These are phyloP conservation scores for Dipodomys spectabilis DNA, from an alignment of 2,113 vertebrate genomes.

Conservation along the genomic window DNA sequence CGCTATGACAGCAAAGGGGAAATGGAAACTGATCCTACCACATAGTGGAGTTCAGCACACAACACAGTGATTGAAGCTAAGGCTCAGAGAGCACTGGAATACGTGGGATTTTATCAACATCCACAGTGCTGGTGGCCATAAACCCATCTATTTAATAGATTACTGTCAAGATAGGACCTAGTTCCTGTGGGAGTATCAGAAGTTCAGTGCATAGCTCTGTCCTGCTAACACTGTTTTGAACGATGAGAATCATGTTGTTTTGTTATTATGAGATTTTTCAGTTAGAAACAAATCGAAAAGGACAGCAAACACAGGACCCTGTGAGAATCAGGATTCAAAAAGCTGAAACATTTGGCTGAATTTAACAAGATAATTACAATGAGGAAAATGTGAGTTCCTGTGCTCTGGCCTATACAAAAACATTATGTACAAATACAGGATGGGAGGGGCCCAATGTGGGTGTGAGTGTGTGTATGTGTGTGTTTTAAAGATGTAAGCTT, in stretches of 20 bases:
- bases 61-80: background rate
- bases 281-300: conserved; percentile 36
- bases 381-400: conserved; percentile 61
- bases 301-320: background rate
- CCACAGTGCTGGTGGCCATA: background rate
- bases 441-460: conserved; percentile 23
- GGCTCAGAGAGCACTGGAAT: background rate
- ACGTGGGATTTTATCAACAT: background rate
- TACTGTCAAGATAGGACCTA: background rate
- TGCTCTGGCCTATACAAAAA: conserved; percentile 24
- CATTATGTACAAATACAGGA: conserved; percentile 50
- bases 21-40: background rate
- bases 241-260: conserved; percentile 13
- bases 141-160: background rate
- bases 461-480: conserved; percentile 6
- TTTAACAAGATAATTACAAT: conserved; percentile 58
- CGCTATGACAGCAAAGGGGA: background rate
- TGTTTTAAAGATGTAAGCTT: conserved; percentile 36
- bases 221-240: background rate
- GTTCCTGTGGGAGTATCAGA: background rate
- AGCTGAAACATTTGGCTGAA: conserved; percentile 53
- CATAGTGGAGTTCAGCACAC: background rate
- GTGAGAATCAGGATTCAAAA: conserved; percentile 24
- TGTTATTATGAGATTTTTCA: conserved; percentile 19
- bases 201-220: conserved; percentile 18